Conservation (phyloP, 2,888 invertebrate species). For the Tenthredo amoena region DNA sequence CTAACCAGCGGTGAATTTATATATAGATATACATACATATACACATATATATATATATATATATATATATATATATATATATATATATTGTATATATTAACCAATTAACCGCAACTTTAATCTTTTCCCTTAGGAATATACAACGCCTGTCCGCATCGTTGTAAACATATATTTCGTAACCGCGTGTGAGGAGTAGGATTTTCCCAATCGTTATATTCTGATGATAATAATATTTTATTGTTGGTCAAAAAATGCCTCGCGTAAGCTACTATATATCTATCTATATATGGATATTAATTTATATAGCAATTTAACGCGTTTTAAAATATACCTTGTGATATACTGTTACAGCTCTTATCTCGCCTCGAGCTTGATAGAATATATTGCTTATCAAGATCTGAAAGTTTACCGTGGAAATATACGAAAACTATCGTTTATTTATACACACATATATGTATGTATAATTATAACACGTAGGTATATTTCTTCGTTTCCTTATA, state of each 20-base stretch:
- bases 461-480: neutral
- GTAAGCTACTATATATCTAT: neutral
- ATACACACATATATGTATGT: neutral
- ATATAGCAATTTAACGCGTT: neutral
- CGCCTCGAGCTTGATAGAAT: neutral
- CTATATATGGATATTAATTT: neutral
- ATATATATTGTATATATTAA: no score
- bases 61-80: neutral
- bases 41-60: neutral
- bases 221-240: no score
- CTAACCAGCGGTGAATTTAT: neutral
- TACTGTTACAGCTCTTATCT: neutral
- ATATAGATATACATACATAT: neutral
- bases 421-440: neutral
- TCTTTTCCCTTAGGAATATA: neutral
- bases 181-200: neutral
- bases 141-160: neutral
- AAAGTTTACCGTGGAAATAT: neutral
- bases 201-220: neutral
- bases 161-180: slow-evolving; percentile 27
- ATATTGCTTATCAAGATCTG: neutral
- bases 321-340: neutral
- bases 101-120: slow-evolving; percentile 34
- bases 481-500: neutral
- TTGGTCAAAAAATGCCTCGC: no score